Evolutionary conservation across 2,888 invertebrate genomes (phyloP).

Genomic region (Steinernema hermaphroditum): DNA sequence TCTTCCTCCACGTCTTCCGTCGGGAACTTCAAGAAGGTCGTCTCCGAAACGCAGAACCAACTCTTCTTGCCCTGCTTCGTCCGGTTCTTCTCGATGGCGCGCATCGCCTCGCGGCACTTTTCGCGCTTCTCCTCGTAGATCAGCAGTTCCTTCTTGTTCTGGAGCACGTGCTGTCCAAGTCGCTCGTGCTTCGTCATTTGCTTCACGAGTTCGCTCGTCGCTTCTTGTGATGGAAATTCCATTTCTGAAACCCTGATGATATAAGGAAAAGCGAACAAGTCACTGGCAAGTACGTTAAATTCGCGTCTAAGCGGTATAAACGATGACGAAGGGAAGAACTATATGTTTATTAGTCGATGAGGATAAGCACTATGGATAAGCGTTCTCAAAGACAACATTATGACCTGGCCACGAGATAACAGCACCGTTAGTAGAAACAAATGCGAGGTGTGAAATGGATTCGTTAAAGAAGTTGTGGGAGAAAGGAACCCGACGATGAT

Average conservation of each 20-base stretch:
- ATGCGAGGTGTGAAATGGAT: slow-evolving; percentile 3
- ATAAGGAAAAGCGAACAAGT: no score
- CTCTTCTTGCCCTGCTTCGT: slow-evolving; percentile 12
- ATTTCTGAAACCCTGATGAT: not conserved
- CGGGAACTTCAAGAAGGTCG: slow-evolving; percentile 10
- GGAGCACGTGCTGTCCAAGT: slow-evolving; percentile 15
- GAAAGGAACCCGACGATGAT: slow-evolving; percentile 23
- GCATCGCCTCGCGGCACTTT: slow-evolving; percentile 25
- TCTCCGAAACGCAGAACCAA: slow-evolving; percentile 22
- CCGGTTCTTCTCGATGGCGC: not conserved
- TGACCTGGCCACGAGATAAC: not conserved
- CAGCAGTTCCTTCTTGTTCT: slow-evolving; percentile 18
- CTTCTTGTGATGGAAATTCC: slow-evolving; percentile 6
- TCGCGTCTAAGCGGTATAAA: no score
- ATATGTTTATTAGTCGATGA: no score
- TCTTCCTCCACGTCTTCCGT: slow-evolving; percentile 13
- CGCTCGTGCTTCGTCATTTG: not conserved
- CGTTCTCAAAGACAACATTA: no score
- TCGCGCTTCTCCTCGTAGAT: slow-evolving; percentile 25
- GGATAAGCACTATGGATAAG: no score
- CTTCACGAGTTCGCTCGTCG: not conserved
- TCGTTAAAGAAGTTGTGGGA: slow-evolving; percentile 21
- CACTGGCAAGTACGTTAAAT: no score
- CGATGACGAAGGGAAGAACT: no score
- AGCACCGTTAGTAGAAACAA: slow-evolving; percentile 1